Evolutionary conservation across 2,797 vertebrate genomes (phyloP).

Genomic region (Sparus aurata): DNA sequence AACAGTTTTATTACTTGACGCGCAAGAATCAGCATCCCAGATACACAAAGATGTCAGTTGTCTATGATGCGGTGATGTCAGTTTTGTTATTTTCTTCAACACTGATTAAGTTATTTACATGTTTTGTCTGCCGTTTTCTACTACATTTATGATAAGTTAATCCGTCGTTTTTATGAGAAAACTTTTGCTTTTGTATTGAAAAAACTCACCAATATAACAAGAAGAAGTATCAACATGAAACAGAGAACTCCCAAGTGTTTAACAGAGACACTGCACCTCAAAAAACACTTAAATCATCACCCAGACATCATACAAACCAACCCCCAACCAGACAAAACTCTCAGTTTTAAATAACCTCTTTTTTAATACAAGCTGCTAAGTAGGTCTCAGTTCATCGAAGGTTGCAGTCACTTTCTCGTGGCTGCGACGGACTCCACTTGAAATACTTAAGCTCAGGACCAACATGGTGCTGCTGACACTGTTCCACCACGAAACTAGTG

Average conservation of each 20-base stretch:
- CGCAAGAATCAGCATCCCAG: neutral
- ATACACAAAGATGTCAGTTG: neutral
- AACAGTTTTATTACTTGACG: neutral
- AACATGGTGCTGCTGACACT: conserved; percentile 68
- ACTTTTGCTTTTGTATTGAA: neutral
- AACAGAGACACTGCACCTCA: conserved; percentile 1
- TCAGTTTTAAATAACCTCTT: neutral
- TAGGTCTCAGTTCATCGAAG: neutral
- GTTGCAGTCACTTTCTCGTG: conserved; percentile 13
- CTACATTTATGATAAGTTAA: conserved; percentile 17
- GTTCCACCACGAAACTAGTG: conserved; percentile 61
- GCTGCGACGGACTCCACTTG: conserved; percentile 43
- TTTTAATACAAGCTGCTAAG: neutral
- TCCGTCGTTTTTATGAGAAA: neutral
- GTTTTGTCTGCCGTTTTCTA: neutral
- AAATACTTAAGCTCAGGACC: conserved; percentile 67
- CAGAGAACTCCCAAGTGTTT: neutral
- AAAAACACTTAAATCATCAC: neutral
- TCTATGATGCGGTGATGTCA: neutral
- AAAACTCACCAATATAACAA: conserved; percentile 2
- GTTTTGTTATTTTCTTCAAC: neutral
- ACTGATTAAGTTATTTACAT: conserved; percentile 2
- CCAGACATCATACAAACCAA: neutral
- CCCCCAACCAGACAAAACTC: conserved; percentile 7
- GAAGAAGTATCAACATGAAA: conserved; percentile 15